Percentiles rank a stretch among this genome's conserved stretches.
Evolutionary conservation across 1,140 invertebrate genomes (phyloP).

Genomic region (Trichonephila clavata): DNA sequence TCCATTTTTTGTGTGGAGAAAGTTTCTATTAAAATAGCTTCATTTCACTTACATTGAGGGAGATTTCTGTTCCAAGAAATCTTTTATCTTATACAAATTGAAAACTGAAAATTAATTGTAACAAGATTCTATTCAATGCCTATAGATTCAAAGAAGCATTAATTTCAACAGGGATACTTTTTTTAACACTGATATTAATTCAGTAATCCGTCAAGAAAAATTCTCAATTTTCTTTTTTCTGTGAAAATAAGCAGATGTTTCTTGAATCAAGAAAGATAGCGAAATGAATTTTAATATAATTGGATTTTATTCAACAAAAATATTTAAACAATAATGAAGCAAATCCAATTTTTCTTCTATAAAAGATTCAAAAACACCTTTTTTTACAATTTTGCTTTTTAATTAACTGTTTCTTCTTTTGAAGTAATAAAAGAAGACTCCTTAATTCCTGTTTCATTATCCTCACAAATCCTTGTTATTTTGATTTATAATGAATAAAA

Average conservation of each 20-base stretch:
- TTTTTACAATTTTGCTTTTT: neutral
- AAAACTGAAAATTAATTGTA: neutral
- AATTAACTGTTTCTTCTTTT: neutral
- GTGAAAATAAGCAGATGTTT: neutral
- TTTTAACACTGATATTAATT: neutral
- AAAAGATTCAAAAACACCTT: neutral
- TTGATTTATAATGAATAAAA: no score
- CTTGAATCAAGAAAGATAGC: neutral
- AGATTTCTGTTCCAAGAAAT: no score
- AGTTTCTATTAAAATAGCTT: no score
- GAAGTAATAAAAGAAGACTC: neutral
- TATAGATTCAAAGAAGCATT: neutral
- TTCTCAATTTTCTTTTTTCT: neutral
- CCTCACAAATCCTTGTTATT: no score
- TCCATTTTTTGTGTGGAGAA: no score
- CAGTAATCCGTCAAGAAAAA: neutral
- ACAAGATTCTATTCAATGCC: neutral
- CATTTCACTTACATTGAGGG: no score
- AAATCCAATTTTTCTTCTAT: neutral
- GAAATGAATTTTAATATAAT: neutral
- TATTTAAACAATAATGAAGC: neutral
- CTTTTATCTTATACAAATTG: neutral
- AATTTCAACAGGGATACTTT: neutral
- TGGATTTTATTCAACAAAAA: neutral
- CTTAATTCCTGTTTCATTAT: no score